A percentile compares a stretch with the other conserved stretches of the same genome.
phyloP scores from a whole-genome alignment of 2,113 vertebrate genomes.

The Benitochromis conjunctus region DNA sequence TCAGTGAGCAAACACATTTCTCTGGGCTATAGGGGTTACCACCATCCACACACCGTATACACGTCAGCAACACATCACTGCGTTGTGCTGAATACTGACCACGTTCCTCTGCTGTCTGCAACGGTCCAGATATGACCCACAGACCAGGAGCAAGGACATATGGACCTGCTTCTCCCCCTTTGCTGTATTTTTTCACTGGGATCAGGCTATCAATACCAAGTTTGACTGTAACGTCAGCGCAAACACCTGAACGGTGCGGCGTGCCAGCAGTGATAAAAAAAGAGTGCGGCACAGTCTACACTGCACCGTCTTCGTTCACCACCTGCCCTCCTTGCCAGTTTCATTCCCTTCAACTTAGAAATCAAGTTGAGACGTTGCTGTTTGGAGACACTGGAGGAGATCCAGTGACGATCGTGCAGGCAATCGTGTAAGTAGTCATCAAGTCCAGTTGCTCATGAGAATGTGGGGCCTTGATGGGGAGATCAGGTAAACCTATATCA shows the following conservation, averaged over 20 bases:
- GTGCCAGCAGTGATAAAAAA: background rate
- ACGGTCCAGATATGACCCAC: background rate
- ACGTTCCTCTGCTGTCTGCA: background rate
- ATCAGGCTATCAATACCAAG: background rate
- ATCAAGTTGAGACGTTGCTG: background rate
- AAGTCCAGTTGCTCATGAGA: background rate
- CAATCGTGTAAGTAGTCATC: rapidly evolving
- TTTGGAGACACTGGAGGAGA: background rate
- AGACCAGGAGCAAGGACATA: background rate
- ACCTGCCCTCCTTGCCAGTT: background rate
- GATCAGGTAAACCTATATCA: background rate
- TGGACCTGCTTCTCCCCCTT: background rate
- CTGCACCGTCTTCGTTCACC: too few relatives aligned
- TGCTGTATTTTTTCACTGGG: background rate
- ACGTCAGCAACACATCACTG: background rate
- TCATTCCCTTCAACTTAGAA: background rate
- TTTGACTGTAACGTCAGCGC: background rate
- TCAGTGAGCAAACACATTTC: background rate
- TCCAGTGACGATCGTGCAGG: background rate
- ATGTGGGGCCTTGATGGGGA: background rate
- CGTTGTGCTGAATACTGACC: background rate
- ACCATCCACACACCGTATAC: background rate
- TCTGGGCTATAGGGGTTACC: background rate
- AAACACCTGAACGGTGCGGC: background rate
- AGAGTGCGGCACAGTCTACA: background rate